Conservation (phyloP, 1,140 invertebrate species). For the Helicoverpa armigera region DNA sequence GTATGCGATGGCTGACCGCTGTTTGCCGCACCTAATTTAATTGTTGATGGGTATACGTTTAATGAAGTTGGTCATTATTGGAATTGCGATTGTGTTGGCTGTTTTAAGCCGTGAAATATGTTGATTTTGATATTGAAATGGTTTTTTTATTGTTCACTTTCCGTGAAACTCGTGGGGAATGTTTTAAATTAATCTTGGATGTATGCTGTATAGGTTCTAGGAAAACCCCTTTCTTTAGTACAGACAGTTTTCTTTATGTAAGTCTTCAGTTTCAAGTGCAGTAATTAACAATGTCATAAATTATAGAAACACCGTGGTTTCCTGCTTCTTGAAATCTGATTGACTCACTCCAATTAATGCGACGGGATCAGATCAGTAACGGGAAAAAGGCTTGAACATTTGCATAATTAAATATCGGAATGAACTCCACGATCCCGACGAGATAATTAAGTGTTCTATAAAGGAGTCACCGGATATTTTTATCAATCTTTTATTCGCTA, state of each 20-base stretch:
- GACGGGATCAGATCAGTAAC: constrained; percentile 47
- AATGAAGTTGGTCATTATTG: constrained; percentile 33
- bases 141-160: not conserved
- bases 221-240: no score
- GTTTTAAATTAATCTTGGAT: no score
- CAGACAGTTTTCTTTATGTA: no score
- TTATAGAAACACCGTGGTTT: not conserved
- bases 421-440: constrained; percentile 63
- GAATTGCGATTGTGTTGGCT: constrained; percentile 17
- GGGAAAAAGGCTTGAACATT: constrained; percentile 66
- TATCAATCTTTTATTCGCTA: constrained; percentile 56
- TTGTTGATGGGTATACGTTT: constrained; percentile 42
- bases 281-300: not conserved
- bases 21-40: constrained; percentile 52
- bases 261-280: not conserved
- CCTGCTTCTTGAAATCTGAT: constrained; percentile 26
- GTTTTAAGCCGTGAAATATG: constrained; percentile 1
- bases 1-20: constrained; percentile 57
- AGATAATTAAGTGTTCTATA: constrained; percentile 72
- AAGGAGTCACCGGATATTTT: constrained; percentile 63
- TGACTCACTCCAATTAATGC: constrained; percentile 61
- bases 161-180: no score
- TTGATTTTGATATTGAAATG: not conserved
- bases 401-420: constrained; percentile 79
- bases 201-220: no score